A percentile compares a stretch with the other conserved stretches of the same genome.
Evolutionary conservation across 2,888 invertebrate species (phyloP).

Genomic region (Plemyria rubiginata): DNA sequence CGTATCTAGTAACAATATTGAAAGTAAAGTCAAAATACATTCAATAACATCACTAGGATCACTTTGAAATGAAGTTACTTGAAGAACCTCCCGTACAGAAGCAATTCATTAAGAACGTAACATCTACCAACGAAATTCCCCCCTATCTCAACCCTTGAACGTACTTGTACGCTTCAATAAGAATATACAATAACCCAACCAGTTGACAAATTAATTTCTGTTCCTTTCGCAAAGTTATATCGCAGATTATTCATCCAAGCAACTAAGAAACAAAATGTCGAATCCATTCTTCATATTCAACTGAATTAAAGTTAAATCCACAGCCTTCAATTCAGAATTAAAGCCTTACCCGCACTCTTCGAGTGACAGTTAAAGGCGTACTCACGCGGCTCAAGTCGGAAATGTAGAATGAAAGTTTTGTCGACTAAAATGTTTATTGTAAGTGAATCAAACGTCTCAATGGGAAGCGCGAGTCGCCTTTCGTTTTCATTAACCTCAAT

Average conservation of each 20-base stretch:
- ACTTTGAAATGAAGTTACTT: too few species aligned
- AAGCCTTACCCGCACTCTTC: slow-evolving; percentile 12
- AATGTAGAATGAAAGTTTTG: slow-evolving; percentile 16
- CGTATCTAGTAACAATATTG: too few species aligned
- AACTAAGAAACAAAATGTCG: slow-evolving; percentile 28
- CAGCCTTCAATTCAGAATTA: slow-evolving; percentile 20
- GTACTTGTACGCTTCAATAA: neutral
- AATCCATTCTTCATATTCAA: slow-evolving; percentile 24
- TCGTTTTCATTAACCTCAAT: slow-evolving; percentile 65
- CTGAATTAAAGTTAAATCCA: slow-evolving; percentile 25
- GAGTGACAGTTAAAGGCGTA: slow-evolving; percentile 12
- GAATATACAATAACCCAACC: slow-evolving; percentile 6
- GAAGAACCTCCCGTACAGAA: too few species aligned
- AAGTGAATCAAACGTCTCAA: slow-evolving; percentile 53
- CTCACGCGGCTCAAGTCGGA: slow-evolving; percentile 15
- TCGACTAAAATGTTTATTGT: slow-evolving; percentile 55
- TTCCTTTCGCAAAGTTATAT: slow-evolving; percentile 17
- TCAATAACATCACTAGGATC: too few species aligned
- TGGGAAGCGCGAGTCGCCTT: slow-evolving; percentile 48
- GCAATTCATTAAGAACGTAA: neutral
- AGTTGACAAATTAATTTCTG: slow-evolving; percentile 18
- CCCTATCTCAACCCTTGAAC: slow-evolving; percentile 2
- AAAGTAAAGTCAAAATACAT: too few species aligned
- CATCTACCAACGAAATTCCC: neutral
- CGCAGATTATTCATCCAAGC: slow-evolving; percentile 26